phyloP scores from a whole-genome alignment of 2,888 invertebrate genomes.

The Cataglyphis cursor region DNA sequence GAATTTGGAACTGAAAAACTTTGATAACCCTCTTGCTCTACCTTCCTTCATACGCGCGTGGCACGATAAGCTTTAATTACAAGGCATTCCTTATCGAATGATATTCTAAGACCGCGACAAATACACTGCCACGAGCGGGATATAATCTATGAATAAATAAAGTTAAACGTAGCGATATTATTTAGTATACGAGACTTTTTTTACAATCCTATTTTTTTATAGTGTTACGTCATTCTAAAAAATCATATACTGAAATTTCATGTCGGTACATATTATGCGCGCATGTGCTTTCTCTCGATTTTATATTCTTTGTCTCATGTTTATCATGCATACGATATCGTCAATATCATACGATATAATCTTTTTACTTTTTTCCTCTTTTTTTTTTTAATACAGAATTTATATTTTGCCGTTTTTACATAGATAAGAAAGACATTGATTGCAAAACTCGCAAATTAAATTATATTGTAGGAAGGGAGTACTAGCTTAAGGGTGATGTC shows the following conservation, averaged over 20 bases:
- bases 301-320: background rate
- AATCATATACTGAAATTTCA: background rate
- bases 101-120: conserved; percentile 14
- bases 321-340: background rate
- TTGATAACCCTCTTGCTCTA: background rate
- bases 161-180: background rate
- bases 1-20: background rate
- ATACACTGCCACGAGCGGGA: background rate
- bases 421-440: background rate
- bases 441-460: conserved; percentile 13
- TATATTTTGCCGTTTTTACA: conserved; percentile 6
- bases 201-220: background rate
- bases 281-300: background rate
- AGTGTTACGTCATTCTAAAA: background rate
- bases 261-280: background rate
- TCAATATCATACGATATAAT: background rate
- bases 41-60: background rate
- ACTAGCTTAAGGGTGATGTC: background rate
- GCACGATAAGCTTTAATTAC: conserved; percentile 35
- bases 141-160: conserved; percentile 36
- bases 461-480: background rate
- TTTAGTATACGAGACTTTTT: conserved; percentile 1
- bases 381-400: background rate
- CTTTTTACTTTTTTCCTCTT: background rate
- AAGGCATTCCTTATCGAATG: conserved; percentile 1